Evolutionary conservation across 2,888 invertebrate genomes (phyloP).

Genomic region (Cremastinae sp.): DNA sequence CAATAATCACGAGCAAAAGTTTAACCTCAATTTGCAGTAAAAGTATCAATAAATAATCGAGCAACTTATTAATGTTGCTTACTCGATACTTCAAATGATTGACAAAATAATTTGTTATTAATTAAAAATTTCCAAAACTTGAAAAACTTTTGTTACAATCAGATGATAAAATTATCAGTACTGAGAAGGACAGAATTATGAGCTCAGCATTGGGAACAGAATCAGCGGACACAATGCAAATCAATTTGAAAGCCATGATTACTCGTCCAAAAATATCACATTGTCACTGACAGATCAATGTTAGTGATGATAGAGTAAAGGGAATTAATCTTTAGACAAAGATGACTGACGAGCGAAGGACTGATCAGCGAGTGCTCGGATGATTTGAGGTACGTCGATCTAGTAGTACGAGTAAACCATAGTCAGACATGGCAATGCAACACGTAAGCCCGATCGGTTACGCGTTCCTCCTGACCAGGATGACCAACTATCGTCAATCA

Average conservation of each 20-base stretch:
- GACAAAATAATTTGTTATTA: no score
- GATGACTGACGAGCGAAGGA: background rate
- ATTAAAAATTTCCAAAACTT: no score
- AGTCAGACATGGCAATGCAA: slow-evolving; percentile 34
- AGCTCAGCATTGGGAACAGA: background rate
- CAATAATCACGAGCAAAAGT: no score
- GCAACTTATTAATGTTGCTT: no score
- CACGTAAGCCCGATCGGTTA: slow-evolving; percentile 3
- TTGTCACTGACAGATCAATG: background rate
- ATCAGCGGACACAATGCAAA: background rate
- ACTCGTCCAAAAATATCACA: slow-evolving; percentile 7
- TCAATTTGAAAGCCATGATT: background rate
- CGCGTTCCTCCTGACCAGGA: slow-evolving; percentile 24
- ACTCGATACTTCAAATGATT: no score
- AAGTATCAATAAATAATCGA: no score
- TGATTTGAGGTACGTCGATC: slow-evolving; percentile 26
- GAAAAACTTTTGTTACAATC: no score
- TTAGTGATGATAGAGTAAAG: background rate
- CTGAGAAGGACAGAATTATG: no score
- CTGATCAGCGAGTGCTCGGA: slow-evolving; percentile 26
- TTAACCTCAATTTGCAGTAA: no score
- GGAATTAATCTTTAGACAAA: slow-evolving; percentile 9
- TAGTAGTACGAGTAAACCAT: slow-evolving; percentile 44
- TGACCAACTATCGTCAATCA: slow-evolving; percentile 45
- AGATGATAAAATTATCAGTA: no score